Evolutionary conservation across 2,113 vertebrate genomes (phyloP).

Genomic region (Cariama cristata): DNA sequence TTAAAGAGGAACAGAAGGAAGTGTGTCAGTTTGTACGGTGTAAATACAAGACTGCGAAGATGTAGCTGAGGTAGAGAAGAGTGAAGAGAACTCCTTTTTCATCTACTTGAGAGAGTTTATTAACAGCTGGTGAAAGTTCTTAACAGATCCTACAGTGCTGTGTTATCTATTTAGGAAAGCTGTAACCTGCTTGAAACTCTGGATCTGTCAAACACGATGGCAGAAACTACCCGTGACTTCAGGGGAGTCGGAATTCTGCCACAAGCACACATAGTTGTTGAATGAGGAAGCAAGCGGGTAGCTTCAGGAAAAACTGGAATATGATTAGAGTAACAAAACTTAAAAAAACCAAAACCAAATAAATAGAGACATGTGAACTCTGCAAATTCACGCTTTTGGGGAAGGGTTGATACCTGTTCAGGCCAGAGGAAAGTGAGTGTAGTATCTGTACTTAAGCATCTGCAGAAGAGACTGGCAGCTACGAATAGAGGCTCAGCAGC

Average conservation of each 20-base stretch:
- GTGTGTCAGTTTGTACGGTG: not conserved
- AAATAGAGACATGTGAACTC: fast-evolving
- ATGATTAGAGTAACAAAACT: not conserved
- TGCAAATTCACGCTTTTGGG: not conserved
- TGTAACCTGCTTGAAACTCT: not conserved
- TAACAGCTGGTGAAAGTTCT: not conserved
- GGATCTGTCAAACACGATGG: not conserved
- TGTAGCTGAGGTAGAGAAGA: not conserved
- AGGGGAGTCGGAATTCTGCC: not conserved
- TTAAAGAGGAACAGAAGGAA: not conserved
- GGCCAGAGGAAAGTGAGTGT: not conserved
- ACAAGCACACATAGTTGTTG: not conserved
- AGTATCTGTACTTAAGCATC: not conserved
- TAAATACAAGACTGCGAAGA: not conserved
- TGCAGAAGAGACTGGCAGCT: not conserved
- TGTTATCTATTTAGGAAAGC: not conserved
- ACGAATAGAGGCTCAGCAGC: not conserved
- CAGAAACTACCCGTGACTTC: not conserved
- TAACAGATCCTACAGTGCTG: not conserved
- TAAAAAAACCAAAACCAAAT: not conserved
- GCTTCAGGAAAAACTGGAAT: not conserved
- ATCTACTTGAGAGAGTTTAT: not conserved
- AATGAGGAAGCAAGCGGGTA: not conserved
- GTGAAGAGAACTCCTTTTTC: not conserved
- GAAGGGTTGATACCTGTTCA: not conserved